These are phyloP conservation scores for Theocolax elegans DNA, from an alignment of 1,140 invertebrate genomes.

Conservation along the genomic window DNA sequence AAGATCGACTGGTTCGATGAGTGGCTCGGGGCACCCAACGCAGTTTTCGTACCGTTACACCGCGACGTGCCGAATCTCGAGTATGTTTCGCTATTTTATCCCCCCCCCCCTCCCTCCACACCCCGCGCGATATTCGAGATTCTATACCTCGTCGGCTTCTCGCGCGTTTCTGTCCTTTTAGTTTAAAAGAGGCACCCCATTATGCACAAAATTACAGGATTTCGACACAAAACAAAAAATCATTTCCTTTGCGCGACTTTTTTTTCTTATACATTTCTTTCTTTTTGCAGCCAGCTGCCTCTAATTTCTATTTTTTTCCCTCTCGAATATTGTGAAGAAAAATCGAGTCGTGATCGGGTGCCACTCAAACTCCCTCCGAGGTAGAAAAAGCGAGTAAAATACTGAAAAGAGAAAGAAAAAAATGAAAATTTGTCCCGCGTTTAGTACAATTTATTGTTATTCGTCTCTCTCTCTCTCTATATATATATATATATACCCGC, in stretches of 20 bases:
- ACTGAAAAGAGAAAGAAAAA: too few relatives aligned
- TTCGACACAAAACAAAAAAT: conserved; percentile 51
- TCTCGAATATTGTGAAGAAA: too few relatives aligned
- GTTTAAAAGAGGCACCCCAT: conserved; percentile 44
- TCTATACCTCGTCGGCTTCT: conserved; percentile 35
- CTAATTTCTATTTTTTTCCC: conserved; percentile 25
- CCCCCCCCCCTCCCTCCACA: too few relatives aligned
- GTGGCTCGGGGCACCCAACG: conserved; percentile 19
- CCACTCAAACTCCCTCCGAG: not conserved
- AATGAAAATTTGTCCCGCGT: too few relatives aligned
- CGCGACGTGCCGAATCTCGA: conserved; percentile 37
- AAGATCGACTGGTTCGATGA: conserved; percentile 39
- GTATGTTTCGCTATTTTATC: conserved; percentile 34
- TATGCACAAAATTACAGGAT: conserved; percentile 63
- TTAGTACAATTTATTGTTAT: conserved; percentile 22
- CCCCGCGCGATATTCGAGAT: not conserved
- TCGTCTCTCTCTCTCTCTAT: too few relatives aligned
- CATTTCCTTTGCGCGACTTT: conserved; percentile 47
- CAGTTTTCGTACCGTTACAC: conserved; percentile 41
- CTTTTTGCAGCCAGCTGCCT: conserved; percentile 45
- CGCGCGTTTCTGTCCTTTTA: not conserved
- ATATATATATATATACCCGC: too few relatives aligned
- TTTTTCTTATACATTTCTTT: conserved; percentile 33
- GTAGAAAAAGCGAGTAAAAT: not conserved
- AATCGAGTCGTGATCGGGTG: conserved; percentile 45